A percentile compares a stretch with the other conserved stretches of the same genome.
Conservation (phyloP, 2,888 invertebrate genomes). For the Bhutanitis thaidina region DNA sequence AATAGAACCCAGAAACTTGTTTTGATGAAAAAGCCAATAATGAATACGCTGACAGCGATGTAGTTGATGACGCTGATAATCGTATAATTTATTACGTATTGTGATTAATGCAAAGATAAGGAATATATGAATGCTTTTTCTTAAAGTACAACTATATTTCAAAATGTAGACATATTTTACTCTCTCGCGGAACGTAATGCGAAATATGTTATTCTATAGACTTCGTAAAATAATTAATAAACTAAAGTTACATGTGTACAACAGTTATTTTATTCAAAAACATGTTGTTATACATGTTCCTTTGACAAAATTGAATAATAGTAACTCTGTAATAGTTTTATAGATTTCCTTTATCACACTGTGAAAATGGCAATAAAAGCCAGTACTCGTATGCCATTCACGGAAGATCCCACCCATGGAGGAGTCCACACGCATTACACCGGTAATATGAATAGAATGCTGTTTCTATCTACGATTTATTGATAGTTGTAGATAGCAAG, state of each 20-base stretch:
- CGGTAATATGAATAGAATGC: too few species aligned
- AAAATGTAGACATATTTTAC: slow-evolving; percentile 15
- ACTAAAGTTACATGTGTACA: slow-evolving; percentile 1
- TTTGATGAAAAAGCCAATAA: slow-evolving; percentile 42
- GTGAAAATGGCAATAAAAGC: too few species aligned
- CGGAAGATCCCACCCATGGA: too few species aligned
- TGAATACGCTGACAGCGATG: slow-evolving; percentile 42
- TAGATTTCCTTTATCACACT: too few species aligned
- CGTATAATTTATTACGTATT: slow-evolving; percentile 37
- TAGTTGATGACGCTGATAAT: slow-evolving; percentile 41
- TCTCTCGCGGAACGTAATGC: slow-evolving; percentile 12
- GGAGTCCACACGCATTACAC: too few species aligned
- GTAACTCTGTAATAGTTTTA: too few species aligned
- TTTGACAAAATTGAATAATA: too few species aligned
- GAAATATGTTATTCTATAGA: slow-evolving; percentile 14
- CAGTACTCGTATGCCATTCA: too few species aligned
- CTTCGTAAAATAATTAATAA: slow-evolving; percentile 19
- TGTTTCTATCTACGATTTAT: too few species aligned
- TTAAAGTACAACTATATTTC: slow-evolving; percentile 21
- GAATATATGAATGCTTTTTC: slow-evolving; percentile 26
- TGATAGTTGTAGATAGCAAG: too few species aligned
- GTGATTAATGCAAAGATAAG: slow-evolving; percentile 29
- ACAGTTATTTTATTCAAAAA: too few species aligned
- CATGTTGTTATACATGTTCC: too few species aligned
- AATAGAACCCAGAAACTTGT: slow-evolving; percentile 42